Conservation (phyloP, 2,113 vertebrate genomes). For the Bombycilla garrulus region DNA sequence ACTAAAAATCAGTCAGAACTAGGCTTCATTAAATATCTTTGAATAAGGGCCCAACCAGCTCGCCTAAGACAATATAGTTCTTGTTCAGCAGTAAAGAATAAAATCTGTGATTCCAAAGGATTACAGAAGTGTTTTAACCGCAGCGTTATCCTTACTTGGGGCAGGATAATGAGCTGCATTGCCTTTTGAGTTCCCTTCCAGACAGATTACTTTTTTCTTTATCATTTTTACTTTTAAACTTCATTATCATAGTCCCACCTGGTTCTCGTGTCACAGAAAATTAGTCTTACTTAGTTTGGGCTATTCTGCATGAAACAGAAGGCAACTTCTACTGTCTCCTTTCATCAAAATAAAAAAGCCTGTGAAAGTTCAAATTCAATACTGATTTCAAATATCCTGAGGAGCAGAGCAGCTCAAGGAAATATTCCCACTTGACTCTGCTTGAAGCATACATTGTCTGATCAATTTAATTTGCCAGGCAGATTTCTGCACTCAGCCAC, state of each 20-base stretch:
- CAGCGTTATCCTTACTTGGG: background rate
- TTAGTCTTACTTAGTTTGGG: constrained; percentile 32
- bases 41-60: background rate
- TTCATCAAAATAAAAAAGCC: constrained; percentile 53
- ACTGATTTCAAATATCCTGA: constrained; percentile 45
- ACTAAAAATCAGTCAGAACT: background rate
- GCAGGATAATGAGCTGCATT: background rate
- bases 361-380: constrained; percentile 50
- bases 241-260: constrained; percentile 42
- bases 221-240: constrained; percentile 47
- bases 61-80: background rate
- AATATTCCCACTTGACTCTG: constrained; percentile 48
- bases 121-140: background rate
- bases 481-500: constrained; percentile 21
- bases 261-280: constrained; percentile 25
- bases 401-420: constrained; percentile 48
- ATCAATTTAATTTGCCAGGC: constrained; percentile 60
- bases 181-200: constrained; percentile 6
- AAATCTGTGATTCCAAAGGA: background rate
- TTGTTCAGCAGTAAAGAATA: constrained; percentile 1
- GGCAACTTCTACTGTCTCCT: constrained; percentile 47
- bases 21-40: background rate
- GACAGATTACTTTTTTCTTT: background rate
- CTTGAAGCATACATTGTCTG: constrained; percentile 38
- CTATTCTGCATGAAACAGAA: constrained; percentile 30